phyloP scores from a whole-genome alignment of 1,140 invertebrate species.

The Drosophila bifasciata region DNA sequence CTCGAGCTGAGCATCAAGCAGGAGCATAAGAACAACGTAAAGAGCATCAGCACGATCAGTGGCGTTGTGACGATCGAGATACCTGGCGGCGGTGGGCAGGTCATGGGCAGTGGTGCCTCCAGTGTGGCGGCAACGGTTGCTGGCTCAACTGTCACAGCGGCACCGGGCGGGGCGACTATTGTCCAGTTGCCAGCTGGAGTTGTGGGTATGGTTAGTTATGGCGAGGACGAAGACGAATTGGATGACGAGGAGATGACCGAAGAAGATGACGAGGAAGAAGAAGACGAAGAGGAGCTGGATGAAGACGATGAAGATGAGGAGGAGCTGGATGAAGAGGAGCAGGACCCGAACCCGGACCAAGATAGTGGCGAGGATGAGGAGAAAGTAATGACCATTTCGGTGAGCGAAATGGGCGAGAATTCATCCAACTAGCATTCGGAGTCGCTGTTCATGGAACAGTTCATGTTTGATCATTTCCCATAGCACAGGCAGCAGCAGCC shows the following conservation, averaged over 20 bases:
- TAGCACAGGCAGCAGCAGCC: constrained; percentile 46
- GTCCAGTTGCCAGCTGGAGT: constrained; percentile 49
- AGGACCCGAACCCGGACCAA: constrained; percentile 87
- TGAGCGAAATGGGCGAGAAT: constrained; percentile 84
- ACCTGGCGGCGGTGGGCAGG: constrained; percentile 30
- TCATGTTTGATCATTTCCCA: constrained; percentile 77
- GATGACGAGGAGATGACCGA: constrained; percentile 73
- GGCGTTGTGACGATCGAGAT: constrained; percentile 76
- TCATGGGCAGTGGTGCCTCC: constrained; percentile 55
- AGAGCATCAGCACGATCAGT: constrained; percentile 72
- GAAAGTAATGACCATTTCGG: constrained; percentile 88
- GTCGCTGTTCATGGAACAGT: constrained; percentile 84
- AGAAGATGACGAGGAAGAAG: constrained; percentile 85
- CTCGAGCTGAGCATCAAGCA: constrained; percentile 84
- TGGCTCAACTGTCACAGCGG: constrained; percentile 70
- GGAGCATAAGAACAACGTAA: constrained; percentile 56
- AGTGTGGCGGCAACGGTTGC: constrained; percentile 77
- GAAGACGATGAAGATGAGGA: constrained; percentile 69
- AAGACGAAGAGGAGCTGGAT: constrained; percentile 85
- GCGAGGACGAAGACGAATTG: constrained; percentile 85
- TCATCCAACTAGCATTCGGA: constrained; percentile 84
- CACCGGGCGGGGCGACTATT: constrained; percentile 69
- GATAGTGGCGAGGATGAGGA: constrained; percentile 87
- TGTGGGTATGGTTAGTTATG: constrained; percentile 85
- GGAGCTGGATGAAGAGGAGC: constrained; percentile 85